Evolutionary conservation across 1,140 invertebrate genomes (phyloP), one percentile per base, ranked within the genome.

Genomic region (Drosophila setifemur): DNA sequence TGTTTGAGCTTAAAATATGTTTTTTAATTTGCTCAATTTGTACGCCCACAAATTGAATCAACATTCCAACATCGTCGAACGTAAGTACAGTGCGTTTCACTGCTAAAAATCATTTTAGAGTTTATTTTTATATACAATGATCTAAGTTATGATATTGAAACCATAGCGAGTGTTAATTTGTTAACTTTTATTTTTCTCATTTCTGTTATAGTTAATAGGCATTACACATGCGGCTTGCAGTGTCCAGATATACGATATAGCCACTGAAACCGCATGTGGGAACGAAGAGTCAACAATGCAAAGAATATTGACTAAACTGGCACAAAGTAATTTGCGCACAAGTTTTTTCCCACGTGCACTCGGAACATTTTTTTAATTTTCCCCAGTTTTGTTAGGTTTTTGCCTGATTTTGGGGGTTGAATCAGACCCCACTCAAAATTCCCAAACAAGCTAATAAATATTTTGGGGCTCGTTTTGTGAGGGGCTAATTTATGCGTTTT

Each of bases 401-500:
- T 16, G 14, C 8, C n/a, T 6, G 21, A 16, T 44, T 16, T 21
- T 11, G 4, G 21, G 14, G 40, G 35, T 28, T 47, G 8, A 25
- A 47, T 28, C 28, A 33, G 23, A 16, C 14, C 48, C 16, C 26
- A 49, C 21, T 19, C 3, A 26, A 39, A 21, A 23, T 40, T 18
- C 21, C 44, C 6, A 40, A 28, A 47, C n/a, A 50, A 63, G 28
- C n/a, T 37, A 21, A 69, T 78, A 69, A 72, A 69, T 66, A 33
- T 37, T 55, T 57, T 16, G 31, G 29, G 40, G 43, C 31, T 50
- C 57, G 37, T 23, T 31, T 14, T 35, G 16, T 8, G n/a, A 26
- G 21, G 2, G 14, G 9, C 42, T 73, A 73, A 79, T 79, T 79
- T 79, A 79, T 69, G 75, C 18, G 31, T 19, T 58, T 50, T 79